A percentile compares a stretch with the other conserved stretches of the same genome.
These are phyloP conservation scores for Excalfactoria chinensis DNA, from an alignment of 2,113 vertebrate genomes.

Conservation along the genomic window DNA sequence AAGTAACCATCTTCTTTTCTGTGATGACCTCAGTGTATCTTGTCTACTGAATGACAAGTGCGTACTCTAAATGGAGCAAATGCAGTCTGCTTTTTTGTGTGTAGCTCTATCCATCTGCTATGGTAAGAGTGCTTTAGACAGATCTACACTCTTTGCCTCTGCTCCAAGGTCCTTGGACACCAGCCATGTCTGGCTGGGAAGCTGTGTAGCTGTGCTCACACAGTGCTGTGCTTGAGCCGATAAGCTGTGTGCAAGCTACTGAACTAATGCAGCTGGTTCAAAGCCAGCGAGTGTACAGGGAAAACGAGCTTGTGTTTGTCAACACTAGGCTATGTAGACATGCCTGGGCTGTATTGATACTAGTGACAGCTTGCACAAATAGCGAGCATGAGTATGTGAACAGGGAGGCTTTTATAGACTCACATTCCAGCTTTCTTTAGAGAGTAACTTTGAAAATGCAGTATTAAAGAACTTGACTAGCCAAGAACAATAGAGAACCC, in stretches of 20 bases:
- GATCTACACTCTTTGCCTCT: conserved; percentile 42
- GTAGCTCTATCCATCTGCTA: conserved; percentile 56
- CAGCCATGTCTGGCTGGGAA: conserved; percentile 55
- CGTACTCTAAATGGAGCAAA: conserved; percentile 32
- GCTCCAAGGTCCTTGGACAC: conserved; percentile 44
- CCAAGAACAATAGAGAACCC: background rate
- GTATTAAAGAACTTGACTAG: background rate
- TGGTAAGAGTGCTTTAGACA: conserved; percentile 59
- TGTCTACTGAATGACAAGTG: background rate
- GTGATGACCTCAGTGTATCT: conserved; percentile 24
- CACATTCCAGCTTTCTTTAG: background rate
- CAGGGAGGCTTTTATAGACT: background rate
- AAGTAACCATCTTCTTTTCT: conserved; percentile 23
- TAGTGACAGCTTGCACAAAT: conserved; percentile 18
- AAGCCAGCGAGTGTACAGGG: conserved; percentile 36
- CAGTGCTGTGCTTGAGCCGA: conserved; percentile 31
- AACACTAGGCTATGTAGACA: conserved; percentile 22
- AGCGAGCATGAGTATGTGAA: background rate
- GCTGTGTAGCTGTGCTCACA: conserved; percentile 18
- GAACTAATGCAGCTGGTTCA: conserved; percentile 42
- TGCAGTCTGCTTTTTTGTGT: conserved; percentile 60
- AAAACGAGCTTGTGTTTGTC: conserved; percentile 65
- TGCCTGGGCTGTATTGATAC: conserved; percentile 22
- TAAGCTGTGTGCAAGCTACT: conserved; percentile 56
- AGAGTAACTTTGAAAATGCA: background rate